Percentiles rank a stretch among this genome's conserved stretches.
phyloP scores from a whole-genome alignment of 1,140 invertebrate genomes.

The Pygmarrhopalites habei region DNA sequence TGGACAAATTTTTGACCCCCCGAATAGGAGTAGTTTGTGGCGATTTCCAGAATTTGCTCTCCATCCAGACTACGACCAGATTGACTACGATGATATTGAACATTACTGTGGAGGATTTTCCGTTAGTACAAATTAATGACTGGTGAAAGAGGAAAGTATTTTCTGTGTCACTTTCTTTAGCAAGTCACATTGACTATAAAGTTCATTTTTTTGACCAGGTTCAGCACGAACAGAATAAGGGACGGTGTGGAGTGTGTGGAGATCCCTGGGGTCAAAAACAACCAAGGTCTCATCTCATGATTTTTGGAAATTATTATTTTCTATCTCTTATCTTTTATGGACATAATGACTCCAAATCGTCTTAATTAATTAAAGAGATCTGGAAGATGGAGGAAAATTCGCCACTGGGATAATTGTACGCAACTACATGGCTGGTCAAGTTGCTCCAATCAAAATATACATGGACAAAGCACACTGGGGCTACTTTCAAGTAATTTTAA shows the following conservation, averaged over 20 bases:
- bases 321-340: too few species aligned
- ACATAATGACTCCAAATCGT: too few species aligned
- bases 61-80: slow-evolving; percentile 42
- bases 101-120: slow-evolving; percentile 39
- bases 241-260: slow-evolving; percentile 48
- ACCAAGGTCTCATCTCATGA: too few species aligned
- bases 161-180: too few species aligned
- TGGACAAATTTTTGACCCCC: slow-evolving; percentile 44
- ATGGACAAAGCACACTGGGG: slow-evolving; percentile 45
- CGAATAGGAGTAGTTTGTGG: slow-evolving; percentile 45
- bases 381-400: slow-evolving; percentile 46
- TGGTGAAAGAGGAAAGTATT: too few species aligned
- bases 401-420: slow-evolving; percentile 43
- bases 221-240: slow-evolving; percentile 43
- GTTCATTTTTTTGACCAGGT: too few species aligned
- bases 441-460: slow-evolving; percentile 9
- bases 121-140: too few species aligned
- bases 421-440: slow-evolving; percentile 42
- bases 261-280: slow-evolving; percentile 42
- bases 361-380: too few species aligned
- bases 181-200: too few species aligned
- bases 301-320: too few species aligned
- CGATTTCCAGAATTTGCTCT: slow-evolving; percentile 17
- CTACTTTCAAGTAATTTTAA: slow-evolving; percentile 42
- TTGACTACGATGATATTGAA: slow-evolving; percentile 42